These are phyloP conservation scores for Candidula unifasciata DNA, from an alignment of 2,888 invertebrate genomes.

Conservation along the genomic window DNA sequence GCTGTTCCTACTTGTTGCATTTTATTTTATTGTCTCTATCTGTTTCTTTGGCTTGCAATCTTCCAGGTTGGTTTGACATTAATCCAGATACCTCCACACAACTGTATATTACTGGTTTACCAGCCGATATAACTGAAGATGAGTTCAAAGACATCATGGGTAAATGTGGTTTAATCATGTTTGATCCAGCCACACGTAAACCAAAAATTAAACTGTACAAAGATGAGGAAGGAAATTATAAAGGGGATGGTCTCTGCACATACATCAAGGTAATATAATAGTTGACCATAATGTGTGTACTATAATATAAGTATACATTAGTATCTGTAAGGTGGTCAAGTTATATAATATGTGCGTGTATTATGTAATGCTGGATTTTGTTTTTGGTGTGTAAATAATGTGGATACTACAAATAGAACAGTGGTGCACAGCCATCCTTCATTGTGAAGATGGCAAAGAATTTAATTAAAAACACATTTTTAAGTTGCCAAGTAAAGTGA, in stretches of 20 bases:
- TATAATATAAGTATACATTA: too few species aligned
- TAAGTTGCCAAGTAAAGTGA: too few species aligned
- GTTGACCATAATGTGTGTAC: neutral
- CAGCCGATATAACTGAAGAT: slow-evolving; percentile 88
- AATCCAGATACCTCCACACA: slow-evolving; percentile 93
- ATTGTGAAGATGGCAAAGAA: too few species aligned
- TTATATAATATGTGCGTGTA: too few species aligned
- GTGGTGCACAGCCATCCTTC: too few species aligned
- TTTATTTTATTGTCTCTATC: neutral
- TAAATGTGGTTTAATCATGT: slow-evolving; percentile 96
- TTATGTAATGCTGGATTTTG: too few species aligned
- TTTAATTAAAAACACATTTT: too few species aligned
- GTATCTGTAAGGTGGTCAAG: neutral
- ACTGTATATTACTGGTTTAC: slow-evolving; percentile 96
- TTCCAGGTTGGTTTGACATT: slow-evolving; percentile 93
- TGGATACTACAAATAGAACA: too few species aligned
- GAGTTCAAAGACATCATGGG: slow-evolving; percentile 94
- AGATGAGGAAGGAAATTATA: slow-evolving; percentile 88
- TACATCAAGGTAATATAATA: slow-evolving; percentile 88
- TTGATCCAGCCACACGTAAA: slow-evolving; percentile 86
- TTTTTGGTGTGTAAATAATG: too few species aligned
- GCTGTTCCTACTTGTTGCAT: neutral
- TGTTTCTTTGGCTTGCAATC: neutral
- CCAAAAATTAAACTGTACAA: slow-evolving; percentile 95
- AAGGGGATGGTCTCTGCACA: slow-evolving; percentile 97